Percentiles rank a stretch among this genome's conserved stretches.
Evolutionary conservation across 1,140 invertebrate species (phyloP).

Genomic region (Panagrolaimus sp.): DNA sequence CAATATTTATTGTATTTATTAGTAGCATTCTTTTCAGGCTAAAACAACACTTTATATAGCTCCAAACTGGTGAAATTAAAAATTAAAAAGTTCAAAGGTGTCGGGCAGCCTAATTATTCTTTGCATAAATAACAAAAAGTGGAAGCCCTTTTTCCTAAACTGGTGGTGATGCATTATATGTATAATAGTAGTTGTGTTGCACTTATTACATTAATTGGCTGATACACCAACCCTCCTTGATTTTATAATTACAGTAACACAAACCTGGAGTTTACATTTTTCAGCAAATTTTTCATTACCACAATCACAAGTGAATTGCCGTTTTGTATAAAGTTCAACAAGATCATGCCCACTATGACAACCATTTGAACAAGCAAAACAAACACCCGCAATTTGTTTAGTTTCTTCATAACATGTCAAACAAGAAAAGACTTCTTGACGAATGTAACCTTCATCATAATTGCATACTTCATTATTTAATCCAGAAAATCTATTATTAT

Average conservation of each 20-base stretch:
- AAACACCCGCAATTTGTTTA: constrained; percentile 70
- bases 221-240: not conserved
- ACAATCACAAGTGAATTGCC: constrained; percentile 91
- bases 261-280: constrained; percentile 1
- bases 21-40: constrained; percentile 64
- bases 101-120: no score
- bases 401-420: constrained; percentile 71
- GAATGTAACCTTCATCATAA: constrained; percentile 69
- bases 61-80: no score
- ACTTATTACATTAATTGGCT: no score
- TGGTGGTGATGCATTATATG: no score
- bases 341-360: constrained; percentile 95
- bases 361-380: constrained; percentile 83
- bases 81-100: no score
- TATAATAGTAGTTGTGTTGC: no score
- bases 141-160: no score
- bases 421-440: constrained; percentile 92
- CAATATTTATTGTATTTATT: constrained; percentile 81
- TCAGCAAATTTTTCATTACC: constrained; percentile 67
- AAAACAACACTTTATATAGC: constrained; percentile 2
- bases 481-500: not conserved
- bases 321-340: constrained; percentile 91
- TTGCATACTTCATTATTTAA: constrained; percentile 12
- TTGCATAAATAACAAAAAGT: no score
- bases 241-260: not conserved